Percentiles rank a stretch among this genome's conserved stretches.
phyloP scores from a whole-genome alignment of 1,140 invertebrate species.

The Rhyzopertha dominica region DNA sequence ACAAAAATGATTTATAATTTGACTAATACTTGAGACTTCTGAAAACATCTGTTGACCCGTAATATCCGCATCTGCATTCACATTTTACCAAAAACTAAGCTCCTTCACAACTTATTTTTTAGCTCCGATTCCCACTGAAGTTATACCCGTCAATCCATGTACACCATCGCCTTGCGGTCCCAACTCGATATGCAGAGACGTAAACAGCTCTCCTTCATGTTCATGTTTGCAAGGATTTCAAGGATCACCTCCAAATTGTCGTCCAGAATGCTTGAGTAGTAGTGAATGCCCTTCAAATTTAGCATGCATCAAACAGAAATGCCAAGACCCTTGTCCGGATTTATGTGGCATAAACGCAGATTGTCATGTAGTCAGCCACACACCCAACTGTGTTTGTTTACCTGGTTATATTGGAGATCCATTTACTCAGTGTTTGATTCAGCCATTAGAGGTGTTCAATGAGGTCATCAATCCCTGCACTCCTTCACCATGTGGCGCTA shows the following conservation, averaged over 20 bases:
- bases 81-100: too few species aligned
- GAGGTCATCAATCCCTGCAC: constrained; percentile 52
- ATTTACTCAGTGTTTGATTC: constrained; percentile 47
- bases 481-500: constrained; percentile 68
- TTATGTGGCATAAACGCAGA: constrained; percentile 54
- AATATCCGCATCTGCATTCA: too few species aligned
- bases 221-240: constrained; percentile 58
- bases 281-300: constrained; percentile 57
- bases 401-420: constrained; percentile 60
- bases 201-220: constrained; percentile 58
- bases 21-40: too few species aligned
- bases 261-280: constrained; percentile 62
- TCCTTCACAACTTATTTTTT: too few species aligned
- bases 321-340: constrained; percentile 59
- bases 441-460: background rate
- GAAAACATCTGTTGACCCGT: too few species aligned
- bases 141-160: constrained; percentile 56
- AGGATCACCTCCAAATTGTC: constrained; percentile 61
- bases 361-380: constrained; percentile 57
- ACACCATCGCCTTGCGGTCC: constrained; percentile 66
- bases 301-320: constrained; percentile 65
- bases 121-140: too few species aligned
- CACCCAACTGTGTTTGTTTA: constrained; percentile 57
- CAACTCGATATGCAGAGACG: constrained; percentile 59
- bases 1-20: too few species aligned